Evolutionary conservation across 2,113 vertebrate genomes (phyloP).

Genomic region (Melanerpes aurifrons): DNA sequence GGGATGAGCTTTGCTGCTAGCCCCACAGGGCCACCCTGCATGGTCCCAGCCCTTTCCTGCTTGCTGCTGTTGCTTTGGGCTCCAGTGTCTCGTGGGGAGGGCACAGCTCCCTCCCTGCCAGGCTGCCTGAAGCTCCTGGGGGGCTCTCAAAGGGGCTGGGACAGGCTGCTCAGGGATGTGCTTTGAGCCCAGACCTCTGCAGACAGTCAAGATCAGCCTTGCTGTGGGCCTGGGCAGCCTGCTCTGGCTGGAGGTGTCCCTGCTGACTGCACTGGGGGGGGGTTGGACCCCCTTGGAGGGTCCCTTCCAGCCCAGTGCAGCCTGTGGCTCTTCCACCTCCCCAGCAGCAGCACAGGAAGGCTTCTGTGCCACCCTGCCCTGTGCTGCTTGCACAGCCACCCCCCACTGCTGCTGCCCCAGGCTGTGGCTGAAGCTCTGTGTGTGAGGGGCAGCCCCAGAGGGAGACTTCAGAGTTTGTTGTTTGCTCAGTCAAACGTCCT

Average conservation of each 20-base stretch:
- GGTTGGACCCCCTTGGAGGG: too few species aligned
- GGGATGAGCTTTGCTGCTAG: background rate
- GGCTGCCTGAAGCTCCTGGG: background rate
- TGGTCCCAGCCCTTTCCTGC: background rate
- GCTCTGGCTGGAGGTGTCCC: too few species aligned
- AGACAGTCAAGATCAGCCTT: too few species aligned
- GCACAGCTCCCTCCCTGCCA: background rate
- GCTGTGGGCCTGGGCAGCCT: too few species aligned
- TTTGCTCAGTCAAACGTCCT: background rate
- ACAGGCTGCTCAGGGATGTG: too few species aligned
- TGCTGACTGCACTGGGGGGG: too few species aligned
- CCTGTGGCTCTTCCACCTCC: background rate
- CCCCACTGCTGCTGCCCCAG: background rate
- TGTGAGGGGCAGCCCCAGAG: background rate
- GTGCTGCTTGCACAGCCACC: background rate
- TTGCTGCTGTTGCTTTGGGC: background rate
- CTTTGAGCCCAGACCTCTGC: too few species aligned
- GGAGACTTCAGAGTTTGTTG: background rate
- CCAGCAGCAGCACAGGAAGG: background rate
- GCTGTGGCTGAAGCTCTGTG: accelerated
- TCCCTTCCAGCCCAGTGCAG: too few species aligned
- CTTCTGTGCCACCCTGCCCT: background rate
- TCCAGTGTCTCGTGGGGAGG: background rate
- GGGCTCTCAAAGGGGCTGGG: too few species aligned
- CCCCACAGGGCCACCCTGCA: background rate